Conservation (phyloP, 2,113 vertebrate genomes). For the Scatophagus argus region DNA sequence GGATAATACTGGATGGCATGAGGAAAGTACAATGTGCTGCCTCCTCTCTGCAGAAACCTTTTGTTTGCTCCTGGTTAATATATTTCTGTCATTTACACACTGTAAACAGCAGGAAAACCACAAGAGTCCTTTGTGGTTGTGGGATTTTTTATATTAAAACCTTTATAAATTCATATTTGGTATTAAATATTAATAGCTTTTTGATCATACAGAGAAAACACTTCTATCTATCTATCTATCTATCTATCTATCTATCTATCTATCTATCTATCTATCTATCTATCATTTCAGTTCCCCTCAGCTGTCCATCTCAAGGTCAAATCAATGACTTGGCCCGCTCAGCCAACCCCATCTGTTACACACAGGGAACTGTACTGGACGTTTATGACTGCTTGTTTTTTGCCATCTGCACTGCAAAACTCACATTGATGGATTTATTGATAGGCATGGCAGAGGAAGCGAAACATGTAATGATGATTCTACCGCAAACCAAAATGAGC, state of each 20-base stretch:
- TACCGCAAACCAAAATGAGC: conserved; percentile 1
- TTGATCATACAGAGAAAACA: neutral
- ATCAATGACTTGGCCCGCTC: conserved; percentile 73
- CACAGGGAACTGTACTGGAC: conserved; percentile 28
- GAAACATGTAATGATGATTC: conserved; percentile 34
- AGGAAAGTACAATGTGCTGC: conserved; percentile 9
- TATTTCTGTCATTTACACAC: neutral
- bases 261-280: conserved; percentile 5
- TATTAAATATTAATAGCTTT: neutral
- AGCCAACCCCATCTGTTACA: conserved; percentile 73
- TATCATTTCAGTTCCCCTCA: conserved; percentile 32
- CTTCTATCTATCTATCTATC: no score
- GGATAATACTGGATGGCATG: conserved; percentile 34
- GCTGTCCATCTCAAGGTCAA: conserved; percentile 72
- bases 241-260: neutral
- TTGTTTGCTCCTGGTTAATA: conserved; percentile 13
- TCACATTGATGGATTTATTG: conserved; percentile 67
- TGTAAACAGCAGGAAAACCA: neutral
- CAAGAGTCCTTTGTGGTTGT: neutral
- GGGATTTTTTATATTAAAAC: neutral
- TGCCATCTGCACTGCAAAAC: conserved; percentile 59
- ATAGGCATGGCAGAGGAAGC: conserved; percentile 34
- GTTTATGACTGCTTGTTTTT: conserved; percentile 17
- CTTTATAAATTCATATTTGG: neutral
- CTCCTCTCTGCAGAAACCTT: conserved; percentile 20